Evolutionary conservation across 2,797 vertebrate species (phyloP).

Genomic region (Botia kubotai): DNA sequence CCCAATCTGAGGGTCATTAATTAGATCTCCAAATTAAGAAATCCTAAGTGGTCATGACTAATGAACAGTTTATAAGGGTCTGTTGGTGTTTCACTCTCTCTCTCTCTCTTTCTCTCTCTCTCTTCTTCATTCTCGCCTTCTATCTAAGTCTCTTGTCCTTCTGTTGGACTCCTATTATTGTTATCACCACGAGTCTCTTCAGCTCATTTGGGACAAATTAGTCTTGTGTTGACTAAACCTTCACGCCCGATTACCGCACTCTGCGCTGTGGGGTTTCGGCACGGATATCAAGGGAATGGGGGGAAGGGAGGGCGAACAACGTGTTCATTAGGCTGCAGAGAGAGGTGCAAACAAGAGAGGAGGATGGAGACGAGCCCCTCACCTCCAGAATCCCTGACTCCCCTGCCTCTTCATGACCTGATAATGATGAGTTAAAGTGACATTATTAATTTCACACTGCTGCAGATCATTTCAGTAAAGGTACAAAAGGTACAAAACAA

Average conservation of each 20-base stretch:
- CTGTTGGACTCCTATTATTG: constrained; percentile 31
- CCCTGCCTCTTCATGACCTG: constrained; percentile 16
- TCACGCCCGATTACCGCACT: constrained; percentile 53
- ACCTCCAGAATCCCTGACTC: constrained; percentile 15
- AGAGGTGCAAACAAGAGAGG: constrained; percentile 22
- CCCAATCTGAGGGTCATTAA: constrained; percentile 14
- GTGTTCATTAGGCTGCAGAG: constrained; percentile 44
- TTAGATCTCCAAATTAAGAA: constrained; percentile 25
- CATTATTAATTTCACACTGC: not conserved
- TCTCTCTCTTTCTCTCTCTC: not conserved
- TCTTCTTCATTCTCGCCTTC: not conserved
- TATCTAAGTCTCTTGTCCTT: constrained; percentile 4
- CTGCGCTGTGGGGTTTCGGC: constrained; percentile 29
- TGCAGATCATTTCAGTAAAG: not conserved
- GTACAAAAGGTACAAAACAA: too few relatives aligned
- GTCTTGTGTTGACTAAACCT: constrained; percentile 54
- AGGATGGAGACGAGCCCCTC: constrained; percentile 24
- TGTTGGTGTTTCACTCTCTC: not conserved
- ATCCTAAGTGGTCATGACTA: not conserved
- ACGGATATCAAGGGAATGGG: constrained; percentile 30
- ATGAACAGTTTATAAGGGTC: constrained; percentile 22
- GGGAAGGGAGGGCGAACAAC: constrained; percentile 7
- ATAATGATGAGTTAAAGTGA: constrained; percentile 29
- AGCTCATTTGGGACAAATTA: constrained; percentile 66
- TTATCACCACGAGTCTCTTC: constrained; percentile 51